Evolutionary conservation across 30 jellyfish, hydroid and myxozoan species (phyloP), one percentile per base, ranked within the genome.

Genomic region (Turritopsis rubra): DNA sequence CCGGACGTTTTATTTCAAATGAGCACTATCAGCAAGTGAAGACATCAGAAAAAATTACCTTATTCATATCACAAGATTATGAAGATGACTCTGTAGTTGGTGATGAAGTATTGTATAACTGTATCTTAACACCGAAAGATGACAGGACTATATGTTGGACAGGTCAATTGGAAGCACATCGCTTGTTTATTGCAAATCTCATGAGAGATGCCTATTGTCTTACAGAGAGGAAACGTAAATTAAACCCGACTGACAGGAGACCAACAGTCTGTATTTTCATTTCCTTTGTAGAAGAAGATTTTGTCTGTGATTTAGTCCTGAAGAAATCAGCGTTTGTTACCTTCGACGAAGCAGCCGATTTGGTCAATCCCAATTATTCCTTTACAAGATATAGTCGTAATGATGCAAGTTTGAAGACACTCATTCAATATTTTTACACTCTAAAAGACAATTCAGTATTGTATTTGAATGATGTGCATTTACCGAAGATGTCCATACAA

Each of bases 371-470:
- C 60, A 41, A 13, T 41, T 41, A 41, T 41, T 41, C 5, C 13
- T 41, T 41, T 13, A 41, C 60, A 5, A 41, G 60, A 41, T 41
- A 41, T 41, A 41, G 60, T 41, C 60, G 77, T 68, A 68, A 16
- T 68, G 77, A 68, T 27, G 19, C 54, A 22, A 80, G 27, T 30
- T 16, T 80, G 79, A 80, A 80, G 65, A 30, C 79, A 21, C 29
- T 80, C 21, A 18, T 80, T 21, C 87, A 80, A 65, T 80, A 53
- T 26, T 53, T 80, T n/a, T 80, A 53, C 79, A 23, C 81, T 23
- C 87, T 80, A 52, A 80, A 52, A n/a, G 87, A 80, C 29, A 79
- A 80, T 25, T 4, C 21, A 8, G 79, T 53, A 16, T 75, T 41
- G 54, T 53, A 21, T 53, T 28, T 16, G 21, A 17, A 7, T 22